phyloP scores from a whole-genome alignment of 2,797 vertebrate species.

The Meriones psammophilus region DNA sequence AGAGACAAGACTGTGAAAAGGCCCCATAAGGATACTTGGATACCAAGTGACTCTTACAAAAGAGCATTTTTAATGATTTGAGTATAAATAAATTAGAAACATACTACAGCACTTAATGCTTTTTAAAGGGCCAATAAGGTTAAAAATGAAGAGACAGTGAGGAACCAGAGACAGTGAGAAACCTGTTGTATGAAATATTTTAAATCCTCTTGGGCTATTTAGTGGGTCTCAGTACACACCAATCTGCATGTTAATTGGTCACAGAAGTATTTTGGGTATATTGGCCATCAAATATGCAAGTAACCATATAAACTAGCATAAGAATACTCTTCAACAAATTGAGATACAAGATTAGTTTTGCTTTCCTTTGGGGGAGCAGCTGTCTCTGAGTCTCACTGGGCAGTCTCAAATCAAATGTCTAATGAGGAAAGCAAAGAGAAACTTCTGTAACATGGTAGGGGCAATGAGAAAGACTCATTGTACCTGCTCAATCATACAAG shows the following conservation, averaged over 20 bases:
- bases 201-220: slow-evolving; percentile 1
- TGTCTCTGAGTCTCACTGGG: neutral
- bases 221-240: neutral
- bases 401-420: slow-evolving; percentile 29
- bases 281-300: neutral
- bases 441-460: neutral
- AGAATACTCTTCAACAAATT: slow-evolving; percentile 52
- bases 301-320: slow-evolving; percentile 22
- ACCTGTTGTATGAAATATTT: neutral
- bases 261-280: neutral
- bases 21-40: slow-evolving; percentile 77
- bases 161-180: slow-evolving; percentile 63
- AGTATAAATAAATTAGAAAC: slow-evolving; percentile 85
- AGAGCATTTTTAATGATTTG: slow-evolving; percentile 84
- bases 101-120: slow-evolving; percentile 76
- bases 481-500: neutral
- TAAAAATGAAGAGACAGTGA: slow-evolving; percentile 70
- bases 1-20: slow-evolving; percentile 78
- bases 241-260: slow-evolving; percentile 11
- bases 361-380: neutral
- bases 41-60: slow-evolving; percentile 85
- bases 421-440: neutral
- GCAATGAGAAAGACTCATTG: neutral
- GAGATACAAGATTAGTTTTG: neutral
- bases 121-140: slow-evolving; percentile 73